A percentile compares a stretch with the other conserved stretches of the same genome.
phyloP scores from a whole-genome alignment of 2,888 invertebrate genomes.

The Minunthozetes semirufus region DNA sequence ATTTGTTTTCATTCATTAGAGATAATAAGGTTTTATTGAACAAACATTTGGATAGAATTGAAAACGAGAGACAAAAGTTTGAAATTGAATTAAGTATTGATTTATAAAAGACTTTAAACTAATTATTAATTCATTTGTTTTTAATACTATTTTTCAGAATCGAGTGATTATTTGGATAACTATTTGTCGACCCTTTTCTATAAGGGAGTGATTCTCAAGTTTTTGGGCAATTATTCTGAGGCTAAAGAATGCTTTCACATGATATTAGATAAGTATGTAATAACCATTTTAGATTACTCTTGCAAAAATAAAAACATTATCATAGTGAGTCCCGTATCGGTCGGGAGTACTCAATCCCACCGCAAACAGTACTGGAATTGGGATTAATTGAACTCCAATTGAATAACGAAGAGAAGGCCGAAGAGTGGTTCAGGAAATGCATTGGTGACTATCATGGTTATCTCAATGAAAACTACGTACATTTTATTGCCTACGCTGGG shows the following conservation, averaged over 20 bases:
- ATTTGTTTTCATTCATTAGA: too few relatives aligned
- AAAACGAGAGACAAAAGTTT: too few relatives aligned
- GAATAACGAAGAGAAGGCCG: conserved; percentile 7
- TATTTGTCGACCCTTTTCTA: background rate
- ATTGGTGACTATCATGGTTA: conserved; percentile 33
- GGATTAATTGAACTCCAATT: conserved; percentile 32
- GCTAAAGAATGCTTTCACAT: background rate
- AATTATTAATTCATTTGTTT: background rate
- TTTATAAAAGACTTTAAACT: background rate
- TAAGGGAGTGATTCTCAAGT: background rate
- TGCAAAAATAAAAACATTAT: too few relatives aligned
- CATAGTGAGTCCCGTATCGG: conserved; percentile 23
- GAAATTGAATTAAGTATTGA: background rate
- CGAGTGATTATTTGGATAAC: conserved; percentile 17
- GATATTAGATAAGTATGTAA: background rate
- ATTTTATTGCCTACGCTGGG: conserved; percentile 32
- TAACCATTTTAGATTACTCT: background rate
- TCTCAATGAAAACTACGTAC: conserved; percentile 33
- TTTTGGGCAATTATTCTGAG: background rate
- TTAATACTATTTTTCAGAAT: too few relatives aligned
- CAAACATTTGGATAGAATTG: too few relatives aligned
- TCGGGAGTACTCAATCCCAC: conserved; percentile 30
- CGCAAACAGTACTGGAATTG: conserved; percentile 36
- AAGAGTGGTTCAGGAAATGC: conserved; percentile 32
- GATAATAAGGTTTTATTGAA: too few relatives aligned